Percentiles rank a stretch among this genome's conserved stretches.
Evolutionary conservation across 2,888 invertebrate genomes (phyloP).

Genomic region (Hetaerina titia): DNA sequence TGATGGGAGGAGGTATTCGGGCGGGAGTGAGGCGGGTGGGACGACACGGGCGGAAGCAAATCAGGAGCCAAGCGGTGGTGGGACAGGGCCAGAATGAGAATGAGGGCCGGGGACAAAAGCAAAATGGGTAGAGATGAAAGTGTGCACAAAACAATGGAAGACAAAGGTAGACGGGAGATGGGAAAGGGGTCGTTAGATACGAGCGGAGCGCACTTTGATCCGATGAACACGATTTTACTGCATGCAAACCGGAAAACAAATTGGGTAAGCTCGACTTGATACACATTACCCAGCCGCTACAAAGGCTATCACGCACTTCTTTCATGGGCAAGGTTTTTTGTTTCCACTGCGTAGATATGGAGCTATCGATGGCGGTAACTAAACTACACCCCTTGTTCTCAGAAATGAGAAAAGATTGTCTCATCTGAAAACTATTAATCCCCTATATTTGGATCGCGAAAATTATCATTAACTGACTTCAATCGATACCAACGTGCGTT

Average conservation of each 20-base stretch:
- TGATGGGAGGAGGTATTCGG: background rate
- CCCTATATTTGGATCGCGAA: too few species aligned
- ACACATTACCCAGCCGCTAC: background rate
- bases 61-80: background rate
- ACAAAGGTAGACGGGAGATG: background rate
- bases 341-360: too few species aligned
- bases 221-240: background rate
- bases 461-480: too few species aligned
- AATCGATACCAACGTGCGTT: too few species aligned
- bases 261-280: background rate
- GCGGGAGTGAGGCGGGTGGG: background rate
- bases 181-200: background rate
- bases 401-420: too few species aligned
- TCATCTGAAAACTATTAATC: too few species aligned
- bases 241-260: background rate
- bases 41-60: background rate
- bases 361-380: too few species aligned
- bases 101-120: background rate
- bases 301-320: too few species aligned
- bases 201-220: background rate
- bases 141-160: constrained; percentile 19
- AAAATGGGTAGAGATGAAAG: background rate
- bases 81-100: background rate
- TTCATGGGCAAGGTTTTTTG: too few species aligned
- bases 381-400: too few species aligned